These are phyloP conservation scores for Eupithecia inturbata DNA, from an alignment of 2,888 invertebrate genomes.

Conservation along the genomic window DNA sequence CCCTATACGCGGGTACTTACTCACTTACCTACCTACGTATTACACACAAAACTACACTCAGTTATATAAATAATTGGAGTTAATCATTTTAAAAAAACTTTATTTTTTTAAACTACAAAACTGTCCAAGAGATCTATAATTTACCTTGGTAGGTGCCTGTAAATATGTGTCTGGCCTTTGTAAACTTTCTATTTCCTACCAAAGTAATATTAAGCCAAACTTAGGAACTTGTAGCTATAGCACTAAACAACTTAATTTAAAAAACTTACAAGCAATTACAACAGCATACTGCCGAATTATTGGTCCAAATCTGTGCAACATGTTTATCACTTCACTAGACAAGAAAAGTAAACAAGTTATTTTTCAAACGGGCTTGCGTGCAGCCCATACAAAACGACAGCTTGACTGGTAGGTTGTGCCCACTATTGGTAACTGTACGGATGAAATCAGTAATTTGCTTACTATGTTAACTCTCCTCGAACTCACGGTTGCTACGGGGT, in stretches of 20 bases:
- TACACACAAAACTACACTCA: neutral
- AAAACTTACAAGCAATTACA: slow-evolving; percentile 40
- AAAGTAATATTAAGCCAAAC: neutral
- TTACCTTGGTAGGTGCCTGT: neutral
- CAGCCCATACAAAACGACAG: neutral
- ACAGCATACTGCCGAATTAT: slow-evolving; percentile 41
- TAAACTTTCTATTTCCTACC: neutral
- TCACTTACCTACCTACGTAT: neutral
- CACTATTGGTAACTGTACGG: neutral
- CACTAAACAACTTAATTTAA: neutral
- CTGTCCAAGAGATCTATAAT: neutral
- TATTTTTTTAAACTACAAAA: neutral
- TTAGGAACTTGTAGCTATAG: neutral
- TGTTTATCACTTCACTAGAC: slow-evolving; percentile 18
- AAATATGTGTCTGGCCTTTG: neutral
- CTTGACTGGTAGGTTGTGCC: neutral
- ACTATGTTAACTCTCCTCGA: neutral
- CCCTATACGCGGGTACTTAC: neutral
- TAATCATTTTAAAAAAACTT: neutral
- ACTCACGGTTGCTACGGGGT: neutral
- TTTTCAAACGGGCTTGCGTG: neutral
- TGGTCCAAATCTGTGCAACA: slow-evolving; percentile 34
- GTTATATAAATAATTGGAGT: neutral
- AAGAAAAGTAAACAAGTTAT: neutral
- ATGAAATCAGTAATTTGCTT: neutral